Evolutionary conservation across 2,888 invertebrate species (phyloP).

Genomic region (Cylindroiulus punctatus): DNA sequence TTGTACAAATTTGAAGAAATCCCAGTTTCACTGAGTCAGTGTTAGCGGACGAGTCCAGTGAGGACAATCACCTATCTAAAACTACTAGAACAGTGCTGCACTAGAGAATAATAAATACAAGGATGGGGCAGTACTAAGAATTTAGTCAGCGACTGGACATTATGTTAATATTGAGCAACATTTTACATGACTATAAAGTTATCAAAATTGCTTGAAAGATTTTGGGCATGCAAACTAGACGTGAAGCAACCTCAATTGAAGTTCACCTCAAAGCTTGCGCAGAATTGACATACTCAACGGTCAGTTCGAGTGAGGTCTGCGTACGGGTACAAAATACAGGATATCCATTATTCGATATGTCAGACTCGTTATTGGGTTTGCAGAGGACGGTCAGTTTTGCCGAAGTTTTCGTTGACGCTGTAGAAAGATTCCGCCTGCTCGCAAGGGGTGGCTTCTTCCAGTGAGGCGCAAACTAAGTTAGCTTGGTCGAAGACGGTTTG

Average conservation of each 20-base stretch:
- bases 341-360: slow-evolving; percentile 34
- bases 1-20: slow-evolving; percentile 30
- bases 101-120: slow-evolving; percentile 20
- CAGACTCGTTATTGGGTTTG: background rate
- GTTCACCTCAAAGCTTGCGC: background rate
- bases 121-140: slow-evolving; percentile 24
- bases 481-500: slow-evolving; percentile 62
- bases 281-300: background rate
- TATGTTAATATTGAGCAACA: slow-evolving; percentile 31
- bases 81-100: background rate
- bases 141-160: slow-evolving; percentile 6
- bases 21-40: background rate
- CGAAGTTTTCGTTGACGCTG: slow-evolving; percentile 61
- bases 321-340: slow-evolving; percentile 1
- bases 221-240: slow-evolving; percentile 12
- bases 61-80: background rate
- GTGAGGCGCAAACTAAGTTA: slow-evolving; percentile 71
- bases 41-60: background rate
- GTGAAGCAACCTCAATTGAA: background rate
- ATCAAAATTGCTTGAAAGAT: slow-evolving; percentile 33
- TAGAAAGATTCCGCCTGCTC: slow-evolving; percentile 76
- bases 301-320: background rate
- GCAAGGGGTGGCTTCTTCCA: slow-evolving; percentile 79
- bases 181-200: slow-evolving; percentile 1
- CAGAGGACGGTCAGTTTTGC: slow-evolving; percentile 56